These are phyloP conservation scores for Tonatia bakeri DNA, from an alignment of 2,113 vertebrate species.

Conservation along the genomic window DNA sequence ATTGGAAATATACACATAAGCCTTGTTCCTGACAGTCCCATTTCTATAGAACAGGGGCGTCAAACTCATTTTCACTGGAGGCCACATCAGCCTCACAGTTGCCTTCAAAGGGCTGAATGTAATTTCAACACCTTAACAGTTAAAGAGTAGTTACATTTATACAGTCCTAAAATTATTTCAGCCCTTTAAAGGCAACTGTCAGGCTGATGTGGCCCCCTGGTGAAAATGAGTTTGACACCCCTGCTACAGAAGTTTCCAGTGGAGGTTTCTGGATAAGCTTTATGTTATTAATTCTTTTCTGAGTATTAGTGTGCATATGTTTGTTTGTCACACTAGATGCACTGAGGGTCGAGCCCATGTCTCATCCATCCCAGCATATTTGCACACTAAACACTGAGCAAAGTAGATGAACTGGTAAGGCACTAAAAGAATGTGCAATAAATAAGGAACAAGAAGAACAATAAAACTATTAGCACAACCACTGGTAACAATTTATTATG, in stretches of 20 bases:
- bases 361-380: neutral
- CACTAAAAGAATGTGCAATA: neutral
- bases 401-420: neutral
- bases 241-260: neutral
- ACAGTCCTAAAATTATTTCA: too few relatives aligned
- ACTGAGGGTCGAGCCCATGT: neutral
- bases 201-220: too few relatives aligned
- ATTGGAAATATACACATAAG: neutral
- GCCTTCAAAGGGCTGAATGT: too few relatives aligned
- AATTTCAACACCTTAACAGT: too few relatives aligned
- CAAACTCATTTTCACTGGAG: too few relatives aligned
- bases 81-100: too few relatives aligned
- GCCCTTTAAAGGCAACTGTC: too few relatives aligned
- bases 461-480: neutral
- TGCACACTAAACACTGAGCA: neutral
- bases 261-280: constrained; percentile 7
- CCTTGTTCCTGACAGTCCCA: neutral
- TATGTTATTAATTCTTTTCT: constrained; percentile 25
- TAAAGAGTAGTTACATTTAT: too few relatives aligned
- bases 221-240: too few relatives aligned
- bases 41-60: neutral
- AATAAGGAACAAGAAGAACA: neutral
- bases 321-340: neutral
- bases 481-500: neutral
- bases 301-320: neutral